phyloP scores from a whole-genome alignment of 2,797 vertebrate species.

The Discoglossus pictus region DNA sequence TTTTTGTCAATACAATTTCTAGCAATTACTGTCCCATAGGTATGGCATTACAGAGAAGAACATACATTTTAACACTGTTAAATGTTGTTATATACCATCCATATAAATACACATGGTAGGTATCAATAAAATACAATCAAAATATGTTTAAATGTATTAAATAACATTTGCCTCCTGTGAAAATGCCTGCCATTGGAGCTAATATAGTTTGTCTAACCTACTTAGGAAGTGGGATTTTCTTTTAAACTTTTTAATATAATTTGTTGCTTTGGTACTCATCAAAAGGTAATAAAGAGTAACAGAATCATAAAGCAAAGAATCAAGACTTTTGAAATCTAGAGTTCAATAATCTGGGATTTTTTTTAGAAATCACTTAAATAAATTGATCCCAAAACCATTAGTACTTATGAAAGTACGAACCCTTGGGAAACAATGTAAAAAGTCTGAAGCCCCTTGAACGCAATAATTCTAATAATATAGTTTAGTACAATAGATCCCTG shows the following conservation, averaged over 20 bases:
- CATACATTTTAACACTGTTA: no score
- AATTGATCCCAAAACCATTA: constrained; percentile 39
- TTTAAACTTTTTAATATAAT: constrained; percentile 27
- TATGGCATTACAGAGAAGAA: no score
- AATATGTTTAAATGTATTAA: no score
- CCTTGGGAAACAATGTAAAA: constrained; percentile 34
- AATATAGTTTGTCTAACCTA: no score
- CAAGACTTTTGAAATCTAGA: constrained; percentile 17
- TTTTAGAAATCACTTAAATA: constrained; percentile 41
- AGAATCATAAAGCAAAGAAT: constrained; percentile 29
- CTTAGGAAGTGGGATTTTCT: background rate
- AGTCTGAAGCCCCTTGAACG: constrained; percentile 19
- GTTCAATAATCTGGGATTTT: constrained; percentile 32
- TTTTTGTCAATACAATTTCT: no score
- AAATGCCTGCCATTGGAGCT: no score
- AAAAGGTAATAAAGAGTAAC: constrained; percentile 31
- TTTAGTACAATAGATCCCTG: constrained; percentile 16
- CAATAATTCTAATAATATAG: constrained; percentile 47
- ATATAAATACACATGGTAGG: background rate
- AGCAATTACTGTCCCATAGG: no score
- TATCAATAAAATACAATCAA: no score
- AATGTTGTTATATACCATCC: no score
- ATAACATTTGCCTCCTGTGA: no score
- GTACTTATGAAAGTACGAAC: constrained; percentile 39
- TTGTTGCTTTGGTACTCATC: constrained; percentile 17